Conservation (phyloP, 2,888 invertebrate species). For the Limulus polyphemus region DNA sequence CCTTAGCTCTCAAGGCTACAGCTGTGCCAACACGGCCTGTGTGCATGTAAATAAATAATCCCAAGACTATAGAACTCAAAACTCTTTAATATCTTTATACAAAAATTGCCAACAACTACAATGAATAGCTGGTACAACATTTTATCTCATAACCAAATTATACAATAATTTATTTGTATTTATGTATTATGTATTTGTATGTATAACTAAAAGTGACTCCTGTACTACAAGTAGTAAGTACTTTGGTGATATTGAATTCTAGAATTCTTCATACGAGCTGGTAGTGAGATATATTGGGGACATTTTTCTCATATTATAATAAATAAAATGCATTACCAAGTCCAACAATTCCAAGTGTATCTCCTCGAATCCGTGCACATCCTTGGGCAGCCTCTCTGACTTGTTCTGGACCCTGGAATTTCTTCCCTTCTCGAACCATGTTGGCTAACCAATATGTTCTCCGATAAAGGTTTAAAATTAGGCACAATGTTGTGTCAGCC, state of each 20-base stretch:
- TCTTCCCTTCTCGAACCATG: constrained; percentile 95
- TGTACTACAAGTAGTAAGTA: not conserved
- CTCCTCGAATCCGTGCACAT: constrained; percentile 93
- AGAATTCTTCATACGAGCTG: no score
- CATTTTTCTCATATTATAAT: no score
- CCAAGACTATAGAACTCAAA: not conserved
- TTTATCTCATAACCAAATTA: not conserved
- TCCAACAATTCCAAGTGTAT: constrained; percentile 96
- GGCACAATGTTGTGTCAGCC: constrained; percentile 96
- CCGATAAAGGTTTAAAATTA: constrained; percentile 96
- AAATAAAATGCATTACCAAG: constrained; percentile 41
- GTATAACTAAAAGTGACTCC: no score
- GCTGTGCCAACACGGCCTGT: constrained; percentile 89
- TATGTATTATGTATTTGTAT: no score
- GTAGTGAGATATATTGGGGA: no score
- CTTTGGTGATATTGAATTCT: not conserved
- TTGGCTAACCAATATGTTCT: constrained; percentile 99
- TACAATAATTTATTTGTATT: not conserved
- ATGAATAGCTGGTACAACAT: not conserved
- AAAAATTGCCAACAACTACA: not conserved
- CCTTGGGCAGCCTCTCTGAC: constrained; percentile 82
- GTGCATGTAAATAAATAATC: constrained; percentile 6
- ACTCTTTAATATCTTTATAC: not conserved
- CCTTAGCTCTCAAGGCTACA: constrained; percentile 94
- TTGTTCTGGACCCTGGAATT: constrained; percentile 91